phyloP scores from a whole-genome alignment of 2,113 vertebrate genomes.

The Oreotragus oreotragus region DNA sequence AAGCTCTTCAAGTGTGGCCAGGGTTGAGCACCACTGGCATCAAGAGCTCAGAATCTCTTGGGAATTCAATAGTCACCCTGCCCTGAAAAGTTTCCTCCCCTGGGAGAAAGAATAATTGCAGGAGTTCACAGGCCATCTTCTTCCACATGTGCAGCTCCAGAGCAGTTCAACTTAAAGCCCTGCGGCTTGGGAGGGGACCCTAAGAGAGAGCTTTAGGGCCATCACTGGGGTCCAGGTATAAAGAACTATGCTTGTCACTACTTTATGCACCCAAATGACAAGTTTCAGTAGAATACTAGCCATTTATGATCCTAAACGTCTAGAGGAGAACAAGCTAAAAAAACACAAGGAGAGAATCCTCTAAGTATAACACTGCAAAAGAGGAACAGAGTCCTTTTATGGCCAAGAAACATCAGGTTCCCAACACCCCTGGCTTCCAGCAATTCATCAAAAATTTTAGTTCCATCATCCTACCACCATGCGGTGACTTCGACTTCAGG shows the following conservation, averaged over 20 bases:
- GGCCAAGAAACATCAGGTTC: background rate
- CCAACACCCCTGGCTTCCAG: background rate
- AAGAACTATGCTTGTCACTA: background rate
- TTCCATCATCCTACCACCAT: background rate
- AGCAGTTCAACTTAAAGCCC: background rate
- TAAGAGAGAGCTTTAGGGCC: background rate
- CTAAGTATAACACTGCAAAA: background rate
- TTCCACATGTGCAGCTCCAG: background rate
- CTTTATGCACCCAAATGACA: background rate
- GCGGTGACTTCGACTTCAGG: background rate
- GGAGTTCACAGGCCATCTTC: background rate
- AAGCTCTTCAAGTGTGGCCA: background rate
- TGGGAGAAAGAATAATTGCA: background rate
- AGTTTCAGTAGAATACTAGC: background rate
- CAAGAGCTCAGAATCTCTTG: background rate
- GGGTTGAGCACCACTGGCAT: too few species aligned
- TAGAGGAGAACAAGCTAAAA: background rate
- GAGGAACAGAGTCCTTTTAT: background rate
- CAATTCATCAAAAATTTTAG: background rate
- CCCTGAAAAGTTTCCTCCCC: background rate
- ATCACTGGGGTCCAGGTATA: background rate
- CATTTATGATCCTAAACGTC: background rate
- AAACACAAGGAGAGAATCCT: background rate
- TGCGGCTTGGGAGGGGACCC: background rate
- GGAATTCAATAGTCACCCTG: background rate